These are phyloP conservation scores for Galerucella nymphaeae DNA, from an alignment of 2,888 invertebrate genomes.

Conservation along the genomic window DNA sequence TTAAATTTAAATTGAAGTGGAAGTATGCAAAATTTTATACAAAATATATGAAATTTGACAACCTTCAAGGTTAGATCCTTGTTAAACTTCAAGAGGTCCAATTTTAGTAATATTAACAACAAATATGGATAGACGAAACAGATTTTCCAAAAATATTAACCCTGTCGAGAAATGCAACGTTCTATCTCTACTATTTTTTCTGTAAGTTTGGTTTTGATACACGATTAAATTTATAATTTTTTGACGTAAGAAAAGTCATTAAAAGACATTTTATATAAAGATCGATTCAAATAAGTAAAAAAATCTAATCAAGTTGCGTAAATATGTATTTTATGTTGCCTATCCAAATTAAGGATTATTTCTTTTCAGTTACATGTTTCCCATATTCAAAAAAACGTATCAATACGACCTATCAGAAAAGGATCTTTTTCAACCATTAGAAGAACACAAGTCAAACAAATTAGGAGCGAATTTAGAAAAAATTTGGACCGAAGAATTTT, in stretches of 20 bases:
- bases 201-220: conserved; percentile 38
- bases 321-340: too few relatives aligned
- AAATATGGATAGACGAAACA: not conserved
- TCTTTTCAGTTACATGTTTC: conserved; percentile 77
- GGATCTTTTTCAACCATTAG: conserved; percentile 78
- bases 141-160: conserved; percentile 33
- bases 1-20: too few relatives aligned
- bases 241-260: not conserved
- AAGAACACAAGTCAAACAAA: conserved; percentile 73
- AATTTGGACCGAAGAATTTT: conserved; percentile 61
- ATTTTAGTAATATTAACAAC: not conserved
- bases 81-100: too few relatives aligned
- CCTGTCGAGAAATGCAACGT: conserved; percentile 48
- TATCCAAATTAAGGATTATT: too few relatives aligned
- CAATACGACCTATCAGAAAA: conserved; percentile 75
- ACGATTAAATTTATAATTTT: not conserved
- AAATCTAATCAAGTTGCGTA: too few relatives aligned
- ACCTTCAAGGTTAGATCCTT: too few relatives aligned
- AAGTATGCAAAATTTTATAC: too few relatives aligned
- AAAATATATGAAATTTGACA: too few relatives aligned
- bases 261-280: not conserved
- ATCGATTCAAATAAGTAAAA: not conserved
- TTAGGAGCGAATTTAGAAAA: conserved; percentile 75
- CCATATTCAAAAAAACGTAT: conserved; percentile 78
- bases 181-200: conserved; percentile 46